phyloP scores from a whole-genome alignment of 1,140 invertebrate species.

The Trialeurodes vaporariorum region DNA sequence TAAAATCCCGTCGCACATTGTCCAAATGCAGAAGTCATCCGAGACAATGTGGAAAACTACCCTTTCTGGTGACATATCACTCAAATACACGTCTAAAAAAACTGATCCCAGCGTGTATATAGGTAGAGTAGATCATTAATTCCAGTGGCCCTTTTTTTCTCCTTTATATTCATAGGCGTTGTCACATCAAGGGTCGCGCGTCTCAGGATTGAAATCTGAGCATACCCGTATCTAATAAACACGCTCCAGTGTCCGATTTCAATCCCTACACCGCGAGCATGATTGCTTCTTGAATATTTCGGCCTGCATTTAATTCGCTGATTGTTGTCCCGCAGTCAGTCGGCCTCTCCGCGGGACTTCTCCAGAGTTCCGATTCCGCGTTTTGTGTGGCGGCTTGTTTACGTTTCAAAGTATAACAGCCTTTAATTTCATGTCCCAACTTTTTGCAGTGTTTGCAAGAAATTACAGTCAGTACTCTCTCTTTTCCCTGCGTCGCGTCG shows the following conservation, averaged over 20 bases:
- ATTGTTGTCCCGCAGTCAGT: no score
- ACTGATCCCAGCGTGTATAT: not conserved
- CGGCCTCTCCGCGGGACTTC: no score
- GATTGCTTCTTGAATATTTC: not conserved
- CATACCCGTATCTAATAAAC: constrained; percentile 4
- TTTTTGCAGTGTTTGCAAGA: no score
- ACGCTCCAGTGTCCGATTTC: not conserved
- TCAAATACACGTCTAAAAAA: not conserved
- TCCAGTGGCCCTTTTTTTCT: not conserved
- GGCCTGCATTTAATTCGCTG: no score
- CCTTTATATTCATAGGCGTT: not conserved
- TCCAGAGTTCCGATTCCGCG: no score
- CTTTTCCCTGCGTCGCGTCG: no score
- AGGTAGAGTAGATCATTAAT: not conserved
- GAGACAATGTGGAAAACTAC: not conserved
- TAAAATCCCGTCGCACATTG: not conserved
- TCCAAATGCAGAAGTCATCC: not conserved
- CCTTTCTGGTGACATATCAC: not conserved
- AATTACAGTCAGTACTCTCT: no score
- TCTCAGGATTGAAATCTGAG: constrained; percentile 3
- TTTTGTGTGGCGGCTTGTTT: no score
- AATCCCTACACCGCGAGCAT: not conserved
- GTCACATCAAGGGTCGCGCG: not conserved
- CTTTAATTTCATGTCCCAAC: no score
- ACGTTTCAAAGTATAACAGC: no score